Base-by-base conservation (phyloP, 2,113 vertebrate species). In the Puma concolor region DNA sequence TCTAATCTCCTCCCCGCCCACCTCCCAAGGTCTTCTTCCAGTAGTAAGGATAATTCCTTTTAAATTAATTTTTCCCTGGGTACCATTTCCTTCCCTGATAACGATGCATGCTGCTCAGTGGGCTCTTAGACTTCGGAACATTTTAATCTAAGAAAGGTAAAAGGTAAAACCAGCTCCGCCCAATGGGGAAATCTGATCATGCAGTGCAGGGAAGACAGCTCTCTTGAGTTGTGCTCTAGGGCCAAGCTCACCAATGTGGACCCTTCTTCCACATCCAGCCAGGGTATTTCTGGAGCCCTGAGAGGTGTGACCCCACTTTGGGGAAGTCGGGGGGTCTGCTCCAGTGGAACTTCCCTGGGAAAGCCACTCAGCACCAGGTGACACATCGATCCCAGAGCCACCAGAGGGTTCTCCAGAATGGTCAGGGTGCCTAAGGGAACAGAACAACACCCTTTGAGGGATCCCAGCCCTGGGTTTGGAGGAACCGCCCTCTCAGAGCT, bases 211-310 rank as follows among this genome's bases (percentile, higher is more conserved):
- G 19, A 7, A 23, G 38, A 63, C 79, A 4, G 44, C 4, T 19
- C 9, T 36, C 41, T 5, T 2, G 12, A 23, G 38, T 12, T 8
- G 2, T 48, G 16, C 25, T 36, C 41, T 4, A 3, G 21, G 54
- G 11, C 3, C 21, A 64, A n/a, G 27, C 11, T 29, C 8, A 17
- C 21, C 48, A 7, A 1, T 21, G 14, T 0, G 0, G 19, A 16
- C 31, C 29, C 38, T 36, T 29, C 2, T 16, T 36, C 7, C 41
- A 4, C 0, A 1, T 12, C 60, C 31, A 54, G 52, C 1, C 19
- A 48, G 9, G 38, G n/a, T 7, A 9, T 31, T 25, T 60, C 41
- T 25, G 36, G 50, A 54, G 7, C 38, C 12, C 23, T 4, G 14
- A 38, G 10, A 33, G 3, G 11, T 52, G 15, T 25, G 41, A 7